Percentiles rank a stretch among this genome's conserved stretches.
Evolutionary conservation across 2,888 invertebrate species (phyloP).

Genomic region (Cremastinae sp.): DNA sequence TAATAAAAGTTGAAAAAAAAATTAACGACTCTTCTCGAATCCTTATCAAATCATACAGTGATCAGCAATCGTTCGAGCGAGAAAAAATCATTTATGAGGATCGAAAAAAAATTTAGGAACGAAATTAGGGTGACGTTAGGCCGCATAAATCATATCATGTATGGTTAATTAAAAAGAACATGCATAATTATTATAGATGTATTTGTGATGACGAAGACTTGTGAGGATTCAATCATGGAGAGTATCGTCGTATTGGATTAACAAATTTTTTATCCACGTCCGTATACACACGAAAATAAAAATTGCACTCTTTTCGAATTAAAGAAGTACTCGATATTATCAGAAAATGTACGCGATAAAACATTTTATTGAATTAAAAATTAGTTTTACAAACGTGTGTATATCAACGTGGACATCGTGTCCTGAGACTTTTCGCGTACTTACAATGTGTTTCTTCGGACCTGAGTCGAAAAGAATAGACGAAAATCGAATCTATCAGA

Average conservation of each 20-base stretch:
- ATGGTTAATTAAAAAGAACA: conserved; percentile 55
- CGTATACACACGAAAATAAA: conserved; percentile 6
- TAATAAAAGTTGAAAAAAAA: no score
- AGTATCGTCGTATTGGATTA: conserved; percentile 63
- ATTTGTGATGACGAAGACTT: conserved; percentile 59
- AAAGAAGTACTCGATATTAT: neutral
- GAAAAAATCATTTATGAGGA: conserved; percentile 9
- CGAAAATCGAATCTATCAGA: conserved; percentile 41
- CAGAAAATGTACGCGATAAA: neutral
- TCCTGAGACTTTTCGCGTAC: conserved; percentile 51
- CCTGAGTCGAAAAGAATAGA: conserved; percentile 33
- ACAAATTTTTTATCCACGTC: conserved; percentile 34
- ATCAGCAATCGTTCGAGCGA: conserved; percentile 7
- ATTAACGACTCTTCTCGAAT: no score
- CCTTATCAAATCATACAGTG: neutral
- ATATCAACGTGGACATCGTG: conserved; percentile 18
- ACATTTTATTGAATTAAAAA: neutral
- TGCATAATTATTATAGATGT: conserved; percentile 47
- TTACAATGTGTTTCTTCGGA: conserved; percentile 52
- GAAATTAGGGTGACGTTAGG: conserved; percentile 65
- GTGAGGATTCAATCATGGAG: conserved; percentile 62
- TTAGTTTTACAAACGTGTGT: conserved; percentile 28
- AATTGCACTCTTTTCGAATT: neutral
- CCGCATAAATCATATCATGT: conserved; percentile 73
- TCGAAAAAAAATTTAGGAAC: conserved; percentile 46